Evolutionary conservation across 2,888 invertebrate genomes (phyloP), one percentile per base, ranked within the genome.

Genomic region (Lochmaea capreae): DNA sequence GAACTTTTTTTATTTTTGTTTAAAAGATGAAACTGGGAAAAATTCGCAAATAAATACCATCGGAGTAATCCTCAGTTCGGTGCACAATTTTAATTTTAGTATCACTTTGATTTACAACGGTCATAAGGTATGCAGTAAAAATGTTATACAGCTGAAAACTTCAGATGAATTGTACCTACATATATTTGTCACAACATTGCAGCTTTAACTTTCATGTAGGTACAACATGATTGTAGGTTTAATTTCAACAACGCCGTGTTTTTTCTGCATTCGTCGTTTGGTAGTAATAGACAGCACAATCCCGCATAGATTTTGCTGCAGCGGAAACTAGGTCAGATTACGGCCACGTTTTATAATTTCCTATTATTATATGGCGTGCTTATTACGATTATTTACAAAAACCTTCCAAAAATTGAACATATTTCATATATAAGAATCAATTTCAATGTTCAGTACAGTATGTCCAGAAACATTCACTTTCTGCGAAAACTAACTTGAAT

Each of bases 51-150:
- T 73, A 67, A 65, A 72, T 72, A 72, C 67, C 61, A 67, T 16
- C 14, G 69, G 39, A 69, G 33, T 63, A 63, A 62, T 69, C 62
- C 62, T 66, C 72, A 57, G 67, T 65, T 52, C 63, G 63, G 49
- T 75, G 74, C 65, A 65, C 74, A 74, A 71, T 72, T 76, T 75
- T 72, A 73, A 72, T 77, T 74, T 70, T 70, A 65, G 71, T 67
- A 72, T 73, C 68, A 57, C 52, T 67, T 65, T 77, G 77, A 75
- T 75, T 74, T 71, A 77, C 67, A 65, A 43, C 18, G 46, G 67
- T 16, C 73, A 63, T 61, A 67, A 57, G 69, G 72, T 61, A 49
- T 58, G 68, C 62, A 67, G 72, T 73, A 72, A 77, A 77, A 77
- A 69, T 75, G 69, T 73, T 77, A 70, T 75, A 67, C 71, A 71